phyloP scores from a whole-genome alignment of 2,113 vertebrate genomes.

The Apistogramma diplotaenia region DNA sequence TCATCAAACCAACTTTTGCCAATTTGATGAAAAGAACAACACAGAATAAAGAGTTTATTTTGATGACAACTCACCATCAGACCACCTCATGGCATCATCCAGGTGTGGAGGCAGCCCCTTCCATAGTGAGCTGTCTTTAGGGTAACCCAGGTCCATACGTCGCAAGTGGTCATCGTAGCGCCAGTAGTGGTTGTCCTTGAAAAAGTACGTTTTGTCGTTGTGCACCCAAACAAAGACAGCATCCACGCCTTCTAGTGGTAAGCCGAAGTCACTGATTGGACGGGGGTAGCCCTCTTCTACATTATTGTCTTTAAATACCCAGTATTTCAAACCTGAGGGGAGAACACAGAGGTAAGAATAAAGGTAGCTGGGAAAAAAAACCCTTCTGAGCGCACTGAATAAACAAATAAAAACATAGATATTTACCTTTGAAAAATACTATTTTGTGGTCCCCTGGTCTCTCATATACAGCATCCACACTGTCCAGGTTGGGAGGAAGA shows the following conservation, averaged over 20 bases:
- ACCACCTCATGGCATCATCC: conserved; percentile 95
- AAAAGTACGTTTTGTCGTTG: conserved; percentile 88
- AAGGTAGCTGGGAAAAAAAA: not conserved
- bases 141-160: conserved; percentile 90
- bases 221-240: conserved; percentile 91
- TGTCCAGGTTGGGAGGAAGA: conserved; percentile 86
- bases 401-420: not conserved
- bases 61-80: conserved; percentile 82
- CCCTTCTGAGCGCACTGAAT: not conserved
- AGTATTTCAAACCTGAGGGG: conserved; percentile 87
- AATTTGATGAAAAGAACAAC: not conserved
- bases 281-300: conserved; percentile 94
- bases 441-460: conserved; percentile 92
- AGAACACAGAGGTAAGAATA: conserved; percentile 29
- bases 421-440: conserved; percentile 93
- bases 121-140: conserved; percentile 85
- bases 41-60: not conserved
- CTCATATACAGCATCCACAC: conserved; percentile 92
- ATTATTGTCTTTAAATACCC: conserved; percentile 94
- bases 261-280: conserved; percentile 64
- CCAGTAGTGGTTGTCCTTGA: conserved; percentile 92
- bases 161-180: conserved; percentile 86
- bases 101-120: conserved; percentile 86
- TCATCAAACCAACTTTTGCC: not conserved
- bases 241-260: conserved; percentile 86